Percentiles rank a stretch among this genome's conserved stretches.
Conservation (phyloP, 2,888 invertebrate species). For the Acanthacorydalis orientalis region DNA sequence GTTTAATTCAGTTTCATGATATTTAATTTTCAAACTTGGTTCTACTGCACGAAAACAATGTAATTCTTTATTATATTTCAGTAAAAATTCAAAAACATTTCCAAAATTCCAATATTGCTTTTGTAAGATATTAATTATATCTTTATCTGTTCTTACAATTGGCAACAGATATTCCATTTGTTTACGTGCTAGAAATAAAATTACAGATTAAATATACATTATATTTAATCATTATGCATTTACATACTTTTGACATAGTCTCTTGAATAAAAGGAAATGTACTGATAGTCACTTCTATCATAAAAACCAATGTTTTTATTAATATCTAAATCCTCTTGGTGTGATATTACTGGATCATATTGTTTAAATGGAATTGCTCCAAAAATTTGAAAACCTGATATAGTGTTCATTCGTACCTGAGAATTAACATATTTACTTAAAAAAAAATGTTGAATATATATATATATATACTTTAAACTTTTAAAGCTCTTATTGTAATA, state of each 20-base stretch:
- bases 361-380: conserved; percentile 83
- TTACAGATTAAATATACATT: conserved; percentile 3
- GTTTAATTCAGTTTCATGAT: conserved; percentile 20
- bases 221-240: conserved; percentile 8
- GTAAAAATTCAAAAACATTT: conserved; percentile 52
- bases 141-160: conserved; percentile 43
- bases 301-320: conserved; percentile 66
- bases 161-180: conserved; percentile 37
- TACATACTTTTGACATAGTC: conserved; percentile 57
- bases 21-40: conserved; percentile 47
- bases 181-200: conserved; percentile 40
- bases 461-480: conserved; percentile 1
- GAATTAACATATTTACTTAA: conserved; percentile 12
- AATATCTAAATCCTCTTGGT: conserved; percentile 40
- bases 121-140: conserved; percentile 35
- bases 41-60: conserved; percentile 68
- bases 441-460: conserved; percentile 6
- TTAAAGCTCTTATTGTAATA: too few species aligned
- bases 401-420: conserved; percentile 88
- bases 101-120: conserved; percentile 26
- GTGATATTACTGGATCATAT: conserved; percentile 55
- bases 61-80: conserved; percentile 38
- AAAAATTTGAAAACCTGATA: conserved; percentile 74
- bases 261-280: conserved; percentile 63
- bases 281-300: conserved; percentile 52